Evolutionary conservation across 2,113 vertebrate species (phyloP), one percentile per base, ranked within the genome.

Genomic region (Notiomystis cincta): DNA sequence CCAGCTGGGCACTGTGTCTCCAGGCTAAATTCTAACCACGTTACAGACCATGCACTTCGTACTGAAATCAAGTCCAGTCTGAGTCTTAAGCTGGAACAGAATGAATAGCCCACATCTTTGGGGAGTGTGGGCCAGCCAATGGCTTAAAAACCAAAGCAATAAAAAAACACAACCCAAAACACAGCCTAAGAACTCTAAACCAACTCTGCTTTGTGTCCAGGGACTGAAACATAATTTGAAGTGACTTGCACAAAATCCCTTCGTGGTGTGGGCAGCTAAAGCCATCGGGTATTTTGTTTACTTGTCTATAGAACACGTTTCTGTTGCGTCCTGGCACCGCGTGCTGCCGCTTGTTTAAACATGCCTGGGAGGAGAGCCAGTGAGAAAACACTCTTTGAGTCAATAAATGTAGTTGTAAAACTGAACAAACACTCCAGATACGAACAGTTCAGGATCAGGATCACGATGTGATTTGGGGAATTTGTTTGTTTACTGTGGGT

Each of bases 231-330:
- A 7, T 90, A 96, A 93, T 95, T 92, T 90, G 87, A 91, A 90
- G 73, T 50, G 82, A 95, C 81, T 94, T 79, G 78, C n/a, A 82
- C 33, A 60, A 87, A 97, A 94, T 81, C 72, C 53, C 56, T 77
- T 60, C 2, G 0, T 84, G 73, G 82, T 77, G 81, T 72, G 89
- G 81, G 81, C 44, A 90, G 84, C 88, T 91, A 56, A 95, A 95
- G 53, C 64, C 79, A 94, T 84, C 0, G 87, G 60, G 82, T 80
- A 64, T 89, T 94, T 93, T 93, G 89, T 97, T 97, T 95, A 95
- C 82, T 95, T 65, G 77, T 95, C 93, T 91, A 72, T 85, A 92
- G 89, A 87, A 86, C 79, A 17, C 69, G 60, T 88, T 95, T 86
- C 60, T 93, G 73, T 45, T 77, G 87, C 19, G 10, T 87, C 31